These are phyloP conservation scores for Montipora sp. DNA, from an alignment of 64 coral and sea anemone genomes.

Conservation along the genomic window DNA sequence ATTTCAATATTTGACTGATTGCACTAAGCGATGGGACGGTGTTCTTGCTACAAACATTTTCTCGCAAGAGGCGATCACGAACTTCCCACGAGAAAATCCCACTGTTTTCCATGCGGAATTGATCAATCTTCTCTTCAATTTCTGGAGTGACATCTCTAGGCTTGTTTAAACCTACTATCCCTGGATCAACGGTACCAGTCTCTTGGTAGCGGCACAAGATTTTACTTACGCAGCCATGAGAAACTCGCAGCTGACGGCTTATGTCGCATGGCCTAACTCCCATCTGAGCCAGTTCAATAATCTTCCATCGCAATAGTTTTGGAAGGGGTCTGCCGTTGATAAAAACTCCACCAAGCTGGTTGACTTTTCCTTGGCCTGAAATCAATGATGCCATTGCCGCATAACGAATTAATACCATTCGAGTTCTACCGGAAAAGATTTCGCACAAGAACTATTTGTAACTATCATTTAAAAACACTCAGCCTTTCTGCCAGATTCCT, in stretches of 20 bases:
- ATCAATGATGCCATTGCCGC: neutral
- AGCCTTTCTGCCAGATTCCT: neutral
- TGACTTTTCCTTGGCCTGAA: conserved; percentile 87
- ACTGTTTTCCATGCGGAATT: conserved; percentile 61
- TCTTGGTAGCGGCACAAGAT: conserved; percentile 92
- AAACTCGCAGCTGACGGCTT: conserved; percentile 85
- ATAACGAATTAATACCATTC: neutral
- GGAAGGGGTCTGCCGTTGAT: conserved; percentile 96
- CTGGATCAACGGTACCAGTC: conserved; percentile 92
- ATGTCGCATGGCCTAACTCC: conserved; percentile 90
- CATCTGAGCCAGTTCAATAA: conserved; percentile 86
- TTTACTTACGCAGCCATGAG: conserved; percentile 92
- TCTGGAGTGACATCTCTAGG: conserved; percentile 68
- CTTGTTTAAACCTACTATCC: conserved; percentile 63
- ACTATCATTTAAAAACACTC: neutral
- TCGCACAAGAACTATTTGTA: no score
- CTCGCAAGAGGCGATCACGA: conserved; percentile 56
- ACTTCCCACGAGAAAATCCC: conserved; percentile 73
- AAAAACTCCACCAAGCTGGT: conserved; percentile 92
- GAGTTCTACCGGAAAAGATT: neutral
- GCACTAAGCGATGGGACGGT: conserved; percentile 67
- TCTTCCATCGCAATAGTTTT: conserved; percentile 67
- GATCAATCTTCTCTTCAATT: conserved; percentile 71
- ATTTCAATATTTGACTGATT: conserved; percentile 71
- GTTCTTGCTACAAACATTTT: conserved; percentile 46